phyloP scores from a whole-genome alignment of 2,113 vertebrate genomes.

The Pygoscelis adeliae region DNA sequence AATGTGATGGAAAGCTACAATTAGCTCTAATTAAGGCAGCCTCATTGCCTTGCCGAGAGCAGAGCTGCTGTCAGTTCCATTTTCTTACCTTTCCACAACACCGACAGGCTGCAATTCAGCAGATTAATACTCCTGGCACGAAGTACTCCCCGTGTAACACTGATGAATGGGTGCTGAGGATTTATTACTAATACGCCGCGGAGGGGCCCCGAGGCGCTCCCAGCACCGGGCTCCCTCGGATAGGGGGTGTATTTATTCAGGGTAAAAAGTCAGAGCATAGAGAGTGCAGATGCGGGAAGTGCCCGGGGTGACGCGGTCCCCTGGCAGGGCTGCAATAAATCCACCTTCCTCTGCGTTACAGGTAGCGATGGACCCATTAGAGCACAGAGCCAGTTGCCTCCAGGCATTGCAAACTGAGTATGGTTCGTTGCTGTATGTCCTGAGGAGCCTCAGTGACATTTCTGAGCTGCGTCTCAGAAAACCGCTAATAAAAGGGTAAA shows the following conservation, averaged over 20 bases:
- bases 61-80: neutral
- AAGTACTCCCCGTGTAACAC: neutral
- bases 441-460: neutral
- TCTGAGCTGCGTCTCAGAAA: neutral
- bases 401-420: neutral
- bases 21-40: conserved; percentile 17
- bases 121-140: neutral
- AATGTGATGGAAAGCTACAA: neutral
- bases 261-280: neutral
- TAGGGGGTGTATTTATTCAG: neutral
- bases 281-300: neutral
- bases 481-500: neutral
- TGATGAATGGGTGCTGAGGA: neutral
- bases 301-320: neutral
- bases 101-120: neutral
- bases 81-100: neutral
- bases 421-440: neutral
- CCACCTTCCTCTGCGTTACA: neutral
- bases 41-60: neutral
- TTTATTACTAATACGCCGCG: neutral
- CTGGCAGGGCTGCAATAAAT: neutral
- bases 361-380: neutral
- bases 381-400: neutral
- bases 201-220: neutral
- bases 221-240: neutral